Percentiles rank a stretch among this genome's conserved stretches.
Evolutionary conservation across 1,140 invertebrate species (phyloP).

Genomic region (Ceratina australensis): DNA sequence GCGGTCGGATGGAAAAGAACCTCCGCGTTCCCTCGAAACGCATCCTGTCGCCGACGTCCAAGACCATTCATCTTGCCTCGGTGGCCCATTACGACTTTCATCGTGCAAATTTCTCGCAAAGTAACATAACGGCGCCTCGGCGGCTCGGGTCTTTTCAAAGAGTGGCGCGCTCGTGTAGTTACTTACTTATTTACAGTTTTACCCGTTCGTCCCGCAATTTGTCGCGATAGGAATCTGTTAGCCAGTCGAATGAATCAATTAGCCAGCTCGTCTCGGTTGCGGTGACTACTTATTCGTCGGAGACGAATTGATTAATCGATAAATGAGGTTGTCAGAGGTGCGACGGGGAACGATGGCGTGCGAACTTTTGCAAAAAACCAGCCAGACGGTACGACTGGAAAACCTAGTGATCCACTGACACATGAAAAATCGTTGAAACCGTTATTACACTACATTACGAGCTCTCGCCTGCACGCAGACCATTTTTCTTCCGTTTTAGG

Average conservation of each 20-base stretch:
- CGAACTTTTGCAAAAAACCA: constrained; percentile 1
- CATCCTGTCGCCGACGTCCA: constrained; percentile 7
- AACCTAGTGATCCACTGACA: constrained; percentile 55
- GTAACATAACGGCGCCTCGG: constrained; percentile 8
- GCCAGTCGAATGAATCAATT: not conserved
- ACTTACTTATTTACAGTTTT: constrained; percentile 22
- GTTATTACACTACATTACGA: constrained; percentile 33
- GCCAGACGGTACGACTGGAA: constrained; percentile 20
- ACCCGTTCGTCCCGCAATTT: not conserved
- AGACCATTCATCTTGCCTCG: not conserved
- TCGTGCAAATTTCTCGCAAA: constrained; percentile 11
- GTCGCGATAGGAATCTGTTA: constrained; percentile 10
- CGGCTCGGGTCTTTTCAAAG: constrained; percentile 27
- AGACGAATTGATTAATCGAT: not conserved
- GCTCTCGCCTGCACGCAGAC: not conserved
- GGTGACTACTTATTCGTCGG: not conserved
- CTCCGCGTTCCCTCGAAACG: constrained; percentile 33
- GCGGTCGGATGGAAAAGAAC: constrained; percentile 30
- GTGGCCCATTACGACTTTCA: constrained; percentile 1
- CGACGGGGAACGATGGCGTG: not conserved
- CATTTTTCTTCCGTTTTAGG: constrained; percentile 35
- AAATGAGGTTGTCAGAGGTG: not conserved
- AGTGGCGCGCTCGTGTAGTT: constrained; percentile 6
- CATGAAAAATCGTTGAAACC: constrained; percentile 49
- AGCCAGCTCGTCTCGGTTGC: too few species aligned